Base-by-base conservation (phyloP, 2,888 invertebrate genomes). In the Hypsopygia costalis region DNA sequence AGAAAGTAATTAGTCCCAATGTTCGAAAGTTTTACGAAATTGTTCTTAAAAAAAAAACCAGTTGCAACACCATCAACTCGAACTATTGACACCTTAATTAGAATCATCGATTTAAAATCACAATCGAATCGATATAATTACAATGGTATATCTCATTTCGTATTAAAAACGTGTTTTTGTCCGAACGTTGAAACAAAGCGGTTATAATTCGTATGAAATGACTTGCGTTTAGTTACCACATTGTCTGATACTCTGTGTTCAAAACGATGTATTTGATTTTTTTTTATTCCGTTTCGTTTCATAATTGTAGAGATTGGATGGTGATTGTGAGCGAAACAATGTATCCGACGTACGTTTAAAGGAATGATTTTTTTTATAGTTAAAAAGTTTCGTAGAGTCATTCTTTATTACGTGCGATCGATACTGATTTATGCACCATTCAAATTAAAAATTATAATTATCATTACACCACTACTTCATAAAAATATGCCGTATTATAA, bases 131-230 rank as follows among this genome's bases (percentile, higher is more conserved):
- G 67, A 65, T 77, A 64, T 72, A 64, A 78, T 81, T 77, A 80
- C 69, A 71, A 72, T 72, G 64, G 65, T 56, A 58, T 62, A 62
- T 54, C 50, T 16, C 64, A 71, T 76, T 76, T 69, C 70, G 72
- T 78, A 80, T 77, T 76, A 67, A 76, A 80, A 77, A 75, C 65
- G 50, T 79, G 83, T 83, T 81, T 81, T 77, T 81, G 59, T 58
- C 61, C 66, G 62, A 71, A 65, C 59, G 55, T 74, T 82, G 81
- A 86, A 86, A 87, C 85, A 86, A 86, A 79, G 79, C 68, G 53
- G 51, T 64, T 56, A 65, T 86, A 82, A 86, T 87, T 83, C 85
- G 86, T 87, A 79, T 86, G 85, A 77, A 81, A 71, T 88, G 87
- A 88, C 87, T 87, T 85, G 86, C 86, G 66, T 68, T 81, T 77